These are phyloP conservation scores for Panzeria rudis DNA, from an alignment of 2,888 invertebrate genomes.

Conservation along the genomic window DNA sequence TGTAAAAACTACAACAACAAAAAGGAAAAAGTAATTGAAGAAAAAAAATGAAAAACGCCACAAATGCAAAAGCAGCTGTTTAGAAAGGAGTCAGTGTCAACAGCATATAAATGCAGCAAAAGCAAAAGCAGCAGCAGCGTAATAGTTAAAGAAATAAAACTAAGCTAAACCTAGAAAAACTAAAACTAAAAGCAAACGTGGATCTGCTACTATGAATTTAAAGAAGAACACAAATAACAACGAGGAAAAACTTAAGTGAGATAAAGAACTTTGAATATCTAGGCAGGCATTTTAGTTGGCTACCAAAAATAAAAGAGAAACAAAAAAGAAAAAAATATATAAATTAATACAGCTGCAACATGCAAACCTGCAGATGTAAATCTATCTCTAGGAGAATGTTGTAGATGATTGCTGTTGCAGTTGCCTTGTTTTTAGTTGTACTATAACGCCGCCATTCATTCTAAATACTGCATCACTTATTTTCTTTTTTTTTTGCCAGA, in stretches of 20 bases:
- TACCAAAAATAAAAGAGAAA: conserved; percentile 62
- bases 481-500: conserved; percentile 1
- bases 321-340: background rate
- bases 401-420: conserved; percentile 65
- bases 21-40: conserved; percentile 5
- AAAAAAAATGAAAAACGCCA: conserved; percentile 31
- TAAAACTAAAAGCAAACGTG: conserved; percentile 29
- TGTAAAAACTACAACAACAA: conserved; percentile 37
- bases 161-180: conserved; percentile 54
- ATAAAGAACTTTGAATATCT: conserved; percentile 71
- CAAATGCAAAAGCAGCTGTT: conserved; percentile 67
- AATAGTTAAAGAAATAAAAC: conserved; percentile 36
- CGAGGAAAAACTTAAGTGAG: conserved; percentile 66
- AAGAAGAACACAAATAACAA: background rate
- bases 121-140: conserved; percentile 44
- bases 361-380: conserved; percentile 72
- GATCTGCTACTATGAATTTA: conserved; percentile 20
- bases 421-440: conserved; percentile 75
- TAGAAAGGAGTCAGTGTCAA: conserved; percentile 71
- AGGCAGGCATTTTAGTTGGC: conserved; percentile 72
- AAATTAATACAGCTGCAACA: conserved; percentile 69
- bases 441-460: conserved; percentile 75
- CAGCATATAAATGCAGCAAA: conserved; percentile 58
- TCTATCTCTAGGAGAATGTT: conserved; percentile 73
- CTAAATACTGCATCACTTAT: conserved; percentile 43